Evolutionary conservation across 2,888 invertebrate species (phyloP), one percentile per base, ranked within the genome.

Genomic region (Amphipyra berbera): DNA sequence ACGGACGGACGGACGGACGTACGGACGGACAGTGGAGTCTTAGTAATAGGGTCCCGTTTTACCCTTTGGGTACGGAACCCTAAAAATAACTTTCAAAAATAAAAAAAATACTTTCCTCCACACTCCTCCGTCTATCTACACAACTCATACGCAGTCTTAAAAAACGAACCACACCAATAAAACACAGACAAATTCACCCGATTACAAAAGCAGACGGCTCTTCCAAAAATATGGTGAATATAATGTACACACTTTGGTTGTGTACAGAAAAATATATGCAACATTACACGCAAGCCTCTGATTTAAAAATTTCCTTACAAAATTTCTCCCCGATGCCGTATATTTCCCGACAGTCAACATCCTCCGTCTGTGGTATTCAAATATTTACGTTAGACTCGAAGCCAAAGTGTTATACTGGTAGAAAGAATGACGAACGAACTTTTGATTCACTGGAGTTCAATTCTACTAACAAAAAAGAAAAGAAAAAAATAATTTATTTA

Each of bases 311-410:
- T 80, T 81, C 78, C 82, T 74, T 55, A 78, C 68, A 79, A 82
- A 86, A 83, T 84, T 65, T 73, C 73, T 68, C 71, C 73, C 70
- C 61, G 64, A 64, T 68, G 79, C 75, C 79, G 76, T 85, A 84
- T 86, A 84, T 88, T 81, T 76, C 72, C 74, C 73, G 80, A 78
- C 79, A 79, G 69, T 71, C 70, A 73, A 81, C 87, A 80, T 85
- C 78, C 81, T 79, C 71, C 74, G 82, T 78, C 78, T 79, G 73
- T 62, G 70, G 81, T 84, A 87, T 87, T 88, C 90, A 86, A 89
- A 89, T 89, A 89, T 90, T 89, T 88, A 88, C 83, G 82, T 74
- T 79, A 66, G 76, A 79, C 66, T 75, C 61, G 59, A 59, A 55
- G 59, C 41, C 37, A 42, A 37, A 9, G 71, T 67, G 81, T 14